Evolutionary conservation across 2,888 invertebrate genomes (phyloP).

Genomic region (Sphaeridia pumilis): DNA sequence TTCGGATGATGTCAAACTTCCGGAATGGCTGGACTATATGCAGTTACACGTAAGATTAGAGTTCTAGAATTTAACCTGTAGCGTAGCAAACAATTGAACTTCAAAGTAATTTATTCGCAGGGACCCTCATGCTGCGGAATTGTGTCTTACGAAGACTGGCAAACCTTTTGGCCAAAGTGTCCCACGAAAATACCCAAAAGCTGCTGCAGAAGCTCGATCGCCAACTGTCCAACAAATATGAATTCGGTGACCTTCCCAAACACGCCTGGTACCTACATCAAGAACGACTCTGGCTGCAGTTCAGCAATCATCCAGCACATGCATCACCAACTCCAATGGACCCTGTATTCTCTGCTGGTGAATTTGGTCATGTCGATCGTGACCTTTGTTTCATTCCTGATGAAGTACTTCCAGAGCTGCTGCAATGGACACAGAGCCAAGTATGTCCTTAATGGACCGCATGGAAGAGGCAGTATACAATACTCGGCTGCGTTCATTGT

Average conservation of each 20-base stretch:
- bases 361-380: background rate
- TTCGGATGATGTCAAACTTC: too few species aligned
- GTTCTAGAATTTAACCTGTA: too few species aligned
- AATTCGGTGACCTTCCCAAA: background rate
- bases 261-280: background rate
- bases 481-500: background rate
- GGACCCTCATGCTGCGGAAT: constrained; percentile 1
- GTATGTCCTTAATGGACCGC: too few species aligned
- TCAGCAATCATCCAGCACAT: background rate
- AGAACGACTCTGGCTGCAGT: background rate
- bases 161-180: background rate
- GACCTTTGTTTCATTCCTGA: background rate
- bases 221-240: background rate
- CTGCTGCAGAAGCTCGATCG: background rate
- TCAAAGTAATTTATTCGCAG: too few species aligned
- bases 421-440: too few species aligned
- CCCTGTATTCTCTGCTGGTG: background rate
- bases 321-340: background rate
- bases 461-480: too few species aligned
- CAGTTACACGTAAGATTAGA: too few species aligned
- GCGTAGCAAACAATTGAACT: too few species aligned
- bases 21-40: too few species aligned
- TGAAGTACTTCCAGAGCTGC: too few species aligned
- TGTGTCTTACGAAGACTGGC: background rate
- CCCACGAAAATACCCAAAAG: background rate